Percentiles rank a stretch among this genome's conserved stretches.
Evolutionary conservation across 2,888 invertebrate species (phyloP).

Genomic region (Philhelius pedissequus): DNA sequence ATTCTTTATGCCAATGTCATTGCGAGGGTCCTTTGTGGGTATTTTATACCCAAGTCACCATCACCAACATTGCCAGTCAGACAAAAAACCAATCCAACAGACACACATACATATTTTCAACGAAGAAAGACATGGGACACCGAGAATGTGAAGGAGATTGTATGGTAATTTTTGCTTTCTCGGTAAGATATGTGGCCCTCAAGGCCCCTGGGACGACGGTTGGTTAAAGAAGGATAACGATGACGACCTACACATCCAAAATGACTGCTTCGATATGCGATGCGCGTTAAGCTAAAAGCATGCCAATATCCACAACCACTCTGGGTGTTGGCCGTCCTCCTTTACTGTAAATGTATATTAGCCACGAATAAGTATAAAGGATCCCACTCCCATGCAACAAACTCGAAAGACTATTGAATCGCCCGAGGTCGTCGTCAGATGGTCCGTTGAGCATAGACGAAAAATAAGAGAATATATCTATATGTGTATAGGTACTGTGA

Average conservation of each 20-base stretch:
- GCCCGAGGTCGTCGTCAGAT: slow-evolving; percentile 7
- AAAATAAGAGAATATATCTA: too few species aligned
- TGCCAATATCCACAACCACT: slow-evolving; percentile 17
- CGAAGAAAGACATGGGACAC: neutral
- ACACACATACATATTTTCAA: slow-evolving; percentile 35
- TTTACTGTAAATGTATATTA: slow-evolving; percentile 32
- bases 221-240: slow-evolving; percentile 30
- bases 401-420: slow-evolving; percentile 26
- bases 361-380: slow-evolving; percentile 50
- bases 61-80: too few species aligned
- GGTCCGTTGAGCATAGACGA: neutral
- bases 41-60: neutral
- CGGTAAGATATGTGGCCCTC: slow-evolving; percentile 8
- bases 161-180: slow-evolving; percentile 14
- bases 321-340: neutral
- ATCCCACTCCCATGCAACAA: slow-evolving; percentile 5
- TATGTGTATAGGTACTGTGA: too few species aligned
- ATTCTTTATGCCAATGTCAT: neutral
- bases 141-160: neutral
- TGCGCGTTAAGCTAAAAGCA: slow-evolving; percentile 62
- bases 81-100: slow-evolving; percentile 42
- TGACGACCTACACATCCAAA: slow-evolving; percentile 36
- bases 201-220: slow-evolving; percentile 26
- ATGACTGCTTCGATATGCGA: slow-evolving; percentile 43
- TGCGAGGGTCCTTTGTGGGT: slow-evolving; percentile 22